Conservation (phyloP, 2,888 invertebrate genomes). For the Hypselothyrea guttata region DNA sequence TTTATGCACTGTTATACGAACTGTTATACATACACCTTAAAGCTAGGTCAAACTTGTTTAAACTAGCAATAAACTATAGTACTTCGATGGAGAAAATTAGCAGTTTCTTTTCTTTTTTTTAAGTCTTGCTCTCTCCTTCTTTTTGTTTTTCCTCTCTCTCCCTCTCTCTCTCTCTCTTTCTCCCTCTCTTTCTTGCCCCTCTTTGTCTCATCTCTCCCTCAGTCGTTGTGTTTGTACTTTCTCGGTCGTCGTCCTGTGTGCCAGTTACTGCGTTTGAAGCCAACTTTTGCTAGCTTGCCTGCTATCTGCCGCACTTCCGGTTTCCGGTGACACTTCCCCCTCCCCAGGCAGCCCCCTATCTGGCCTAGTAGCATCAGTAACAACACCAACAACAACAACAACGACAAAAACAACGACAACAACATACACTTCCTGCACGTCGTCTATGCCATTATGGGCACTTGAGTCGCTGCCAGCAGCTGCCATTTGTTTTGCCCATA, state of each 20-base stretch:
- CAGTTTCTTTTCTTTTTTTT: no score
- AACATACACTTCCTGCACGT: conserved; percentile 64
- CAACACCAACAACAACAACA: conserved; percentile 7
- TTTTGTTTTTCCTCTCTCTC: not conserved
- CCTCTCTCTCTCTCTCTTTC: not conserved
- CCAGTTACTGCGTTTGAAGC: conserved; percentile 32
- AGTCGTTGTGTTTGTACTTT: not conserved
- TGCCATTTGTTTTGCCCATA: conserved; percentile 68
- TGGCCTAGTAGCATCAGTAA: conserved; percentile 9
- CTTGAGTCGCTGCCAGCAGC: conserved; percentile 68
- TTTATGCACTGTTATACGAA: no score
- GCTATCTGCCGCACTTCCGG: conserved; percentile 74
- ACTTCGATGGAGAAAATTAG: no score
- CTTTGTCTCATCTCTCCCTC: not conserved
- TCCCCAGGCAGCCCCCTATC: not conserved
- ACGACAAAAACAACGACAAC: conserved; percentile 27
- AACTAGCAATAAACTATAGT: no score
- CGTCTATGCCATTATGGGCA: conserved; percentile 73
- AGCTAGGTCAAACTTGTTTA: no score
- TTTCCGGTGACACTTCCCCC: conserved; percentile 70
- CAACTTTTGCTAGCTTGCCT: conserved; percentile 59
- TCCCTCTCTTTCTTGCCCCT: not conserved
- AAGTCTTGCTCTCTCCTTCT: no score
- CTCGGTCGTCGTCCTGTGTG: conserved; percentile 15
- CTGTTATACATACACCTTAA: no score